These are phyloP conservation scores for Lycophotia porphyrea DNA, from an alignment of 2,888 invertebrate genomes.

Conservation along the genomic window DNA sequence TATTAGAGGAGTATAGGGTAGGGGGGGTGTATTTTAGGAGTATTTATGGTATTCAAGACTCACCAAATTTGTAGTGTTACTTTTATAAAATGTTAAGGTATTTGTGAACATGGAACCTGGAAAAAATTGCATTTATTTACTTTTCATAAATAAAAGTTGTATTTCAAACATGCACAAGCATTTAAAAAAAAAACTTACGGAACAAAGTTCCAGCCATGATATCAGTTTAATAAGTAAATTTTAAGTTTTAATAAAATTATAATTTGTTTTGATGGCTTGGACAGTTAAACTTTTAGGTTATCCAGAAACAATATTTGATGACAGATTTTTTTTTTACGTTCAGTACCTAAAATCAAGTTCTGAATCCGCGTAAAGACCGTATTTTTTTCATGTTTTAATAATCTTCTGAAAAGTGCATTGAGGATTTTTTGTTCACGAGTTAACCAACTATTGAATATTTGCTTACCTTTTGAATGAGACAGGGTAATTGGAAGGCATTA, in stretches of 20 bases:
- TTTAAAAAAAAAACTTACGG: constrained; percentile 74
- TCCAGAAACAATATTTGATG: constrained; percentile 39
- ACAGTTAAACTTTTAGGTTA: constrained; percentile 57
- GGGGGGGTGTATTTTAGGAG: too few species aligned
- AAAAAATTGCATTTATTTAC: constrained; percentile 61
- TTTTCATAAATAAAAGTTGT: constrained; percentile 18
- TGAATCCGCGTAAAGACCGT: not conserved
- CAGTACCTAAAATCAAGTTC: not conserved
- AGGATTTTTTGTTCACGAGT: not conserved
- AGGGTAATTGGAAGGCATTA: not conserved
- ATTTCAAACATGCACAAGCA: not conserved
- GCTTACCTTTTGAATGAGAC: not conserved
- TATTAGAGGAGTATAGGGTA: too few species aligned
- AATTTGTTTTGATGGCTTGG: constrained; percentile 31
- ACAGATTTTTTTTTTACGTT: constrained; percentile 6
- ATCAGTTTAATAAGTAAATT: constrained; percentile 31
- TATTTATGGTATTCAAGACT: constrained; percentile 60
- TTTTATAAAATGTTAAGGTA: constrained; percentile 76
- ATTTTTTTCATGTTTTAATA: not conserved
- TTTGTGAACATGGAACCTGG: constrained; percentile 81
- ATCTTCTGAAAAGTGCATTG: not conserved
- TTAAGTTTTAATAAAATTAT: not conserved
- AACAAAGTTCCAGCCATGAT: constrained; percentile 82
- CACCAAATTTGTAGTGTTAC: constrained; percentile 77
- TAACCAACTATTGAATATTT: not conserved